Evolutionary conservation across 2,888 invertebrate species (phyloP).

Genomic region (Nasonia oneida): DNA sequence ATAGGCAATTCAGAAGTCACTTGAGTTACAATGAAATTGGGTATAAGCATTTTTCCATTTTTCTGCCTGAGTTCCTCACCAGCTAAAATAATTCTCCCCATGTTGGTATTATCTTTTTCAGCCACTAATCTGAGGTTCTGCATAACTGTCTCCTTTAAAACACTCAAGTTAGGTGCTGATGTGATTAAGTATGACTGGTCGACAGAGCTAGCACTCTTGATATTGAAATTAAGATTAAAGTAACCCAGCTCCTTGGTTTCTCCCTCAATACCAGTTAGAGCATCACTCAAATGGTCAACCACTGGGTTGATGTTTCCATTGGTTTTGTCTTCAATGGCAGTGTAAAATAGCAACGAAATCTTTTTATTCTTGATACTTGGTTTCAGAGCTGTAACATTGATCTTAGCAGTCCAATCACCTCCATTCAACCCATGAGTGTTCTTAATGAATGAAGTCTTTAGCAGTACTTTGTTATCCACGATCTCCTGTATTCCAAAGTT

Average conservation of each 20-base stretch:
- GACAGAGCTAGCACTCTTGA: conserved; percentile 81
- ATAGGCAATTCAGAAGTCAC: conserved; percentile 89
- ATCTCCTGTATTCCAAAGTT: conserved; percentile 96
- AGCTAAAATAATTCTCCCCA: conserved; percentile 80
- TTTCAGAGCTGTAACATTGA: conserved; percentile 80
- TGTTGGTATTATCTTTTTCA: conserved; percentile 79
- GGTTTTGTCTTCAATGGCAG: conserved; percentile 88
- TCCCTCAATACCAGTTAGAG: conserved; percentile 85
- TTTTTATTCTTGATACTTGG: conserved; percentile 75
- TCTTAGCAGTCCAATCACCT: conserved; percentile 95
- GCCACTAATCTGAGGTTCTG: conserved; percentile 84
- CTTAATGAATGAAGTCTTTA: conserved; percentile 95
- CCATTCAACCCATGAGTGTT: conserved; percentile 89
- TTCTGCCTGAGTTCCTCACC: conserved; percentile 82
- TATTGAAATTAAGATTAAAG: conserved; percentile 83
- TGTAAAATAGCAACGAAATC: conserved; percentile 89
- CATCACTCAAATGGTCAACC: conserved; percentile 79
- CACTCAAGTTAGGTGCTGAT: conserved; percentile 85
- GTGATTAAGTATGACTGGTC: conserved; percentile 89
- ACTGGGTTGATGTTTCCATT: conserved; percentile 82
- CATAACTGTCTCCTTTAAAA: conserved; percentile 88
- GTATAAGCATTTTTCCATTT: conserved; percentile 79
- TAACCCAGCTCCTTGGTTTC: conserved; percentile 89
- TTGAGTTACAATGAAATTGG: conserved; percentile 90
- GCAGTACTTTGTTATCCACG: conserved; percentile 87